Evolutionary conservation across 2,113 vertebrate genomes (phyloP).

Genomic region (Toxotes chatareus): DNA sequence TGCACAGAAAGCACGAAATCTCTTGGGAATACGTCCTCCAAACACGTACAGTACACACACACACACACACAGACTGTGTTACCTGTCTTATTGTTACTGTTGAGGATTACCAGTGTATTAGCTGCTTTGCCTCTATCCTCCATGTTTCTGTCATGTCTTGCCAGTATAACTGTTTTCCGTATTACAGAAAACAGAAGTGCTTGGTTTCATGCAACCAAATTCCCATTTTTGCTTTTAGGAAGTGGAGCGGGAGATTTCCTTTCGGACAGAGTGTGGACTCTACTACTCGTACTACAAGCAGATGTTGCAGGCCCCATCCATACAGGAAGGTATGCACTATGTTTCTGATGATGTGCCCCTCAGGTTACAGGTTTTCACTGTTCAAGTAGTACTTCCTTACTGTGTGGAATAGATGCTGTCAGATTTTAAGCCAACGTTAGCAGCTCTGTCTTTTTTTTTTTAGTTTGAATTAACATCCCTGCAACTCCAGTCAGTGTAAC

Average conservation of each 20-base stretch:
- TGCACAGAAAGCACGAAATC: slow-evolving; percentile 36
- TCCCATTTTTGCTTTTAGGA: slow-evolving; percentile 85
- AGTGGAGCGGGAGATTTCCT: slow-evolving; percentile 98
- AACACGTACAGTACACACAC: slow-evolving; percentile 19
- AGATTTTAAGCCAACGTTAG: neutral
- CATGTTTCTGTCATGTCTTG: slow-evolving; percentile 58
- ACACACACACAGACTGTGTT: slow-evolving; percentile 21
- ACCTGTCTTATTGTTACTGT: slow-evolving; percentile 53
- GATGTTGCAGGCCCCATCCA: slow-evolving; percentile 93
- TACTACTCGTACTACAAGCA: slow-evolving; percentile 99
- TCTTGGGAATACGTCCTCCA: slow-evolving; percentile 18
- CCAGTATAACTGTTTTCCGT: slow-evolving; percentile 67
- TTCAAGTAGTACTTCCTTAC: neutral
- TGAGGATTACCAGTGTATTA: slow-evolving; percentile 49
- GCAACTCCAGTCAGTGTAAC: too few relatives aligned
- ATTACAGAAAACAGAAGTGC: slow-evolving; percentile 30
- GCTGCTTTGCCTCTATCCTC: slow-evolving; percentile 41
- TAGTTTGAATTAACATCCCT: too few relatives aligned
- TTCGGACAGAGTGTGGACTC: slow-evolving; percentile 97
- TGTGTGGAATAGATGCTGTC: too few relatives aligned
- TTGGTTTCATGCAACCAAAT: slow-evolving; percentile 13
- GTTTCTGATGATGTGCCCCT: neutral
- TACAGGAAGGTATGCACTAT: slow-evolving; percentile 89
- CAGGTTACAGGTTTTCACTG: neutral
- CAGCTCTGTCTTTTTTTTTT: too few relatives aligned